Conservation (phyloP, 2,797 vertebrate genomes). For the Chelon labrosus region DNA sequence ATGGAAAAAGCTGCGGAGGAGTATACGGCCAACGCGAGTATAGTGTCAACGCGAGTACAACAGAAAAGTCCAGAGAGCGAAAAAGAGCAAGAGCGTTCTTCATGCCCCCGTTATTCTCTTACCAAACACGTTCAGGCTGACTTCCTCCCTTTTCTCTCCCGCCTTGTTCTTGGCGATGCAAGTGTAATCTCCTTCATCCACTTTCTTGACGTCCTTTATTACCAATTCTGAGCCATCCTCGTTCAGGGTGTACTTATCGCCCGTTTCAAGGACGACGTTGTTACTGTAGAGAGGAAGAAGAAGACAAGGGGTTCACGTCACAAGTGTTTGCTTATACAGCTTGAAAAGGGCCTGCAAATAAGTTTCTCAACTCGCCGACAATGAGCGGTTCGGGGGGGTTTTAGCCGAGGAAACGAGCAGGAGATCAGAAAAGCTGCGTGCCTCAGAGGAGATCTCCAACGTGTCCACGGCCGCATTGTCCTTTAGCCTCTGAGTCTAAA, state of each 20-base stretch:
- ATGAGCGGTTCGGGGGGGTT: conserved; percentile 18
- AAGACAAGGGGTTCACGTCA: conserved; percentile 38
- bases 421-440: conserved; percentile 11
- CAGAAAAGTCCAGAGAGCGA: conserved; percentile 33
- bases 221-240: conserved; percentile 92
- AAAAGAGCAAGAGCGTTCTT: neutral
- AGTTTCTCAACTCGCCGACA: conserved; percentile 21
- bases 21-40: conserved; percentile 17
- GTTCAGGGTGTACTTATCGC: conserved; percentile 92
- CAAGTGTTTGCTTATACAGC: conserved; percentile 28
- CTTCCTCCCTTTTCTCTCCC: conserved; percentile 90
- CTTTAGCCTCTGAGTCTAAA: conserved; percentile 25
- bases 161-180: conserved; percentile 98
- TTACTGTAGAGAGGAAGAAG: conserved; percentile 72
- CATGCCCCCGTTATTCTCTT: conserved; percentile 66
- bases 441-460: conserved; percentile 23
- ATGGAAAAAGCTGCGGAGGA: conserved; percentile 23
- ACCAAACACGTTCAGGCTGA: conserved; percentile 98
- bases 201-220: conserved; percentile 92
- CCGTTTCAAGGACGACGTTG: conserved; percentile 78
- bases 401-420: conserved; percentile 25
- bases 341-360: conserved; percentile 27
- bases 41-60: conserved; percentile 50
- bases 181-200: conserved; percentile 94
- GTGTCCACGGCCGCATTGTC: conserved; percentile 25